Evolutionary conservation across 2,797 vertebrate species (phyloP).

Genomic region (Hirundo rustica): DNA sequence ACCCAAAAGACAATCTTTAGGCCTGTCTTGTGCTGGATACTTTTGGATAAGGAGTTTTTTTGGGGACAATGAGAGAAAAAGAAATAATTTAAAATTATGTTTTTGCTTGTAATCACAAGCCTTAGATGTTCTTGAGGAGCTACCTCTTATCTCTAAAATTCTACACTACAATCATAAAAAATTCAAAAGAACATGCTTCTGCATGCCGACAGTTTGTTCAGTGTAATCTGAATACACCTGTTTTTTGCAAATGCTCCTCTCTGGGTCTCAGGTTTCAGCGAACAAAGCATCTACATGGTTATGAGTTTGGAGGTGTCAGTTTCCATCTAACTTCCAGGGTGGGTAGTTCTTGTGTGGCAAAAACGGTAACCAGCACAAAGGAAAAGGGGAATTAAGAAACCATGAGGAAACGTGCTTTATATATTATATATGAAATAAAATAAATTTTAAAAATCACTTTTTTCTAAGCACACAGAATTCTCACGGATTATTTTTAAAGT

Average conservation of each 20-base stretch:
- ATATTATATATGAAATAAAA: background rate
- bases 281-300: background rate
- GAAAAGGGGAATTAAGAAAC: background rate
- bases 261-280: background rate
- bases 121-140: background rate
- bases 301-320: background rate
- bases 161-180: background rate
- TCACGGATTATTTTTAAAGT: constrained; percentile 41
- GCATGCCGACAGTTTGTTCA: background rate
- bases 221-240: background rate
- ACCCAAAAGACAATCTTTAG: background rate
- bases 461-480: constrained; percentile 20
- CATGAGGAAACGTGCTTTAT: background rate
- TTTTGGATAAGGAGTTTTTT: background rate
- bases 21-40: background rate
- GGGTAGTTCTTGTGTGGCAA: background rate
- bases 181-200: background rate
- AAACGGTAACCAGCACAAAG: background rate
- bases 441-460: background rate
- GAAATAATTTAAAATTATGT: background rate
- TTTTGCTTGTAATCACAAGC: background rate
- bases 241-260: background rate
- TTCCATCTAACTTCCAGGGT: background rate
- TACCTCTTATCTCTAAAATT: background rate
- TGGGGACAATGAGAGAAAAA: background rate